Base-by-base conservation (phyloP, 1,140 invertebrate genomes). In the Lepidurus packardi region DNA sequence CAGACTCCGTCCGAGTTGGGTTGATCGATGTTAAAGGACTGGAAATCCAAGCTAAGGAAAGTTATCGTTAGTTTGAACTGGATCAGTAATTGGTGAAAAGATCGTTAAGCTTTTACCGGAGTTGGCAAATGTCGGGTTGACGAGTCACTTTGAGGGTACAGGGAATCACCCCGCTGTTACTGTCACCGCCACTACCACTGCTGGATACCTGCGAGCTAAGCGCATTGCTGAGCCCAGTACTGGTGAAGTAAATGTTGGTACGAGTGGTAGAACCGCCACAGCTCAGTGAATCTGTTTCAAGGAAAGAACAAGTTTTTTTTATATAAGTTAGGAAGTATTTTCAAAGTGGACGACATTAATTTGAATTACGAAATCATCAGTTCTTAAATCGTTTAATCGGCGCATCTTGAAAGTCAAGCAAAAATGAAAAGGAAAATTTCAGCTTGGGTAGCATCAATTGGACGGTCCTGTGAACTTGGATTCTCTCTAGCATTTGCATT, bases 201-300 rank as follows among this genome's bases (percentile, higher is more conserved):
- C 53, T 21, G 13, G 53, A 13, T 21, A 65, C 53, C 21, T 65
- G 53, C 16, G 53, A 65, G 53, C 53, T 16, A 7, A 65, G 53
- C 1, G 53, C 53, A 21, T 13, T 65, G 21, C 21, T 65, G 6
- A 65, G 21, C 6, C 53, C 53, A 65, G 16, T 16, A 16, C 53
- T 94, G 7, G 94, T 92, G 82, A 95, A 95, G 82, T 93, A 93
- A 0, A 93, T 94, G 7, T 91, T 90, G 83, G 95, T 95, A 82
- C 93, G 90, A 24, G 87, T 86, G 0, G 91, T 91, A 2, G 88
- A 89, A 43, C 90, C 90, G 0, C 92, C 92, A 81, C 93, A 95
- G 0, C 90, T 89, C 24, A 89, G 88, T 80, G 92, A 88, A 83
- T 93, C 93, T 94, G 82, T 4, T 82, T 82, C 78, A 80, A 78